These are phyloP conservation scores for Coelopa frigida DNA, from an alignment of 1,140 invertebrate species.

Conservation along the genomic window DNA sequence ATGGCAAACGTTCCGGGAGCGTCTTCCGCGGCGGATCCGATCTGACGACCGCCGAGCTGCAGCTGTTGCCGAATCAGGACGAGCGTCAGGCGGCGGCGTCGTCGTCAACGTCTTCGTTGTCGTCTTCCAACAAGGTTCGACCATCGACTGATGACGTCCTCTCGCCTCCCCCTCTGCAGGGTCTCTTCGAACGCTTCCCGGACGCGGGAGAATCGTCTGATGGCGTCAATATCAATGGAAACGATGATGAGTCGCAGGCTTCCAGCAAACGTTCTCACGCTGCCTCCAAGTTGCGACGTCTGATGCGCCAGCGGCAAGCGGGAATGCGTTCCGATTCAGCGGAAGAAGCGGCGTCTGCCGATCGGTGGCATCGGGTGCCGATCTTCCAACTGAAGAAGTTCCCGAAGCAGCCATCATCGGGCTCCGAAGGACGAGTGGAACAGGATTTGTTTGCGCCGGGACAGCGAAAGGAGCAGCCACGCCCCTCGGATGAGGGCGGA, in stretches of 20 bases:
- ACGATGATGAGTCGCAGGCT: no score
- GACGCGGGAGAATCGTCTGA: neutral
- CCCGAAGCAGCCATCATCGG: neutral
- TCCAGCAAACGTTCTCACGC: no score
- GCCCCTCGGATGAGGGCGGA: no score
- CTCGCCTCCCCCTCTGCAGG: no score
- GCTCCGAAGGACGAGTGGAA: no score
- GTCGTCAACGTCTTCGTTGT: neutral
- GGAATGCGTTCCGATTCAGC: no score
- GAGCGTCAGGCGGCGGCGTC: neutral
- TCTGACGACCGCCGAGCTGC: neutral
- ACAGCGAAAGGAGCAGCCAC: no score
- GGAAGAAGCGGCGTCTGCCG: no score
- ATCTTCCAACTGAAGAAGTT: neutral
- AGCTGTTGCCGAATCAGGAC: neutral
- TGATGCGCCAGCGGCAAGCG: no score
- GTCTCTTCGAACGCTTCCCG: neutral
- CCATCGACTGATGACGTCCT: neutral
- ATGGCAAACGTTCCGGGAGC: slow-evolving; percentile 33
- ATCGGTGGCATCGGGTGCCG: neutral
- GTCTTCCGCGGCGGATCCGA: neutral
- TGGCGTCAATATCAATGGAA: neutral
- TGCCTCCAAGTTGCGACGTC: no score
- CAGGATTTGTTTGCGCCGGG: no score
- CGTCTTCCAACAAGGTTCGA: neutral